Base-by-base conservation (phyloP, 1,140 invertebrate species). In the Zelostemma sp. region DNA sequence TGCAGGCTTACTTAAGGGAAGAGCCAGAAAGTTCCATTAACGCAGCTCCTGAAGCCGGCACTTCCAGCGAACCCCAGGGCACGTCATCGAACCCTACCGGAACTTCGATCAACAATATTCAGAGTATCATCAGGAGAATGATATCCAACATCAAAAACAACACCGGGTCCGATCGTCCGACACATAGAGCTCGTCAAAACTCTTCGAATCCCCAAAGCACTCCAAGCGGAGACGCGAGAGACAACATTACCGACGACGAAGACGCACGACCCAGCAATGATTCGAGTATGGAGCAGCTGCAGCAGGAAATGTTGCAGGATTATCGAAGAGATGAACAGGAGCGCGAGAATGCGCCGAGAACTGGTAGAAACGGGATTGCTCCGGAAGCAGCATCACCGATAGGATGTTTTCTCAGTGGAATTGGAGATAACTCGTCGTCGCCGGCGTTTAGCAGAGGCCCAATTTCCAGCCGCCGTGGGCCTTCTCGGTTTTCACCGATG, bases 81-180 rank as follows among this genome's bases (percentile, higher is more conserved):
- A 15, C 14, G n/a, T 2, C 35, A 38, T 15, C 3, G 12, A 41
- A 41, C 15, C 40, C 8, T 6, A 41, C n/a, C 14, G 15, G 11
- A 12, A 41, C 50, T 3, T 60, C 72, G 1, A 67, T 68, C 17
- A 60, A 62, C 41, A 76, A 80, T 35, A 60, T 80, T 6, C 75
- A 77, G 18, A 77, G 68, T 50, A 77, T 80, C n/a, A 66, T 78
- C 12, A 72, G 74, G 15, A 69, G 74, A 41, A 74, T 76, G 6
- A 71, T 73, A n/a, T 76, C 43, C 25, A 75, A 62, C 17, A 65
- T 35, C 9, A 61, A 12, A 67, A 73, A 28, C 46, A 18, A 53
- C 14, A 21, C 11, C 18, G 14, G 19, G 28, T 38, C 9, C 14
- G 28, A 46, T 46, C 41, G 9, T 21, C 15, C 2, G 17, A 18